Base-by-base conservation (phyloP, 2,888 invertebrate genomes). In the Cheiracanthium punctorium region DNA sequence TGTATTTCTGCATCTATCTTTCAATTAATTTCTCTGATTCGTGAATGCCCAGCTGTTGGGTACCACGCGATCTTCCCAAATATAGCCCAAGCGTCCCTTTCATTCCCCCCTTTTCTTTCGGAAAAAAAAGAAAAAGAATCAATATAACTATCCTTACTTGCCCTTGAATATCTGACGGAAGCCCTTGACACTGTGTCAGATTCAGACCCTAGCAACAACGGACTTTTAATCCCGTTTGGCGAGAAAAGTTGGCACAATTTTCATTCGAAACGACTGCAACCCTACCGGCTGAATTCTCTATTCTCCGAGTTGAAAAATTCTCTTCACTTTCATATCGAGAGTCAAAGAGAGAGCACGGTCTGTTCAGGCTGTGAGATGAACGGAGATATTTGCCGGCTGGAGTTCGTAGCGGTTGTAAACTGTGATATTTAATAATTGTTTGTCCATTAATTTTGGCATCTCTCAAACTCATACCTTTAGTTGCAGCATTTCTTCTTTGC, bases 71-170 rank as follows among this genome's bases (percentile, higher is more conserved):
- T 24, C 58, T 58, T 20, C 58, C 58, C 24, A 58, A 58, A 58
- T 58, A 58, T 24, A 58, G 24, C 24, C 17, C 1, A 58, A 58
- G 24, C 24, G n/a, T 24, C 58, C 58, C 24, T 37, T 17, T 58
- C 24, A 58, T 58, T 24, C 58, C 24, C 24, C 24, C 58, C 12
- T n/a, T n/a, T n/a, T n/a, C n/a, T n/a, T n/a, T n/a, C n/a, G n/a
- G n/a, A n/a, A n/a, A n/a, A n/a, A n/a, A n/a, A n/a, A n/a, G 24
- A 24, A 48, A 37, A 58, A 24, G 58, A 58, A 58, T 58, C 58
- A 58, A 58, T 58, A 58, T 24, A 58, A 58, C 58, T 58, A 58
- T 58, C 58, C 58, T 58, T 58, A 58, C 58, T 58, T 58, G 58
- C 58, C 58, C 58, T 58, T 58, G 58, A 58, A 58, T 48, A 48